Percentiles rank a stretch among this genome's conserved stretches.
Evolutionary conservation across 2,113 vertebrate species (phyloP).

Genomic region (Gymnorhina tibicen): DNA sequence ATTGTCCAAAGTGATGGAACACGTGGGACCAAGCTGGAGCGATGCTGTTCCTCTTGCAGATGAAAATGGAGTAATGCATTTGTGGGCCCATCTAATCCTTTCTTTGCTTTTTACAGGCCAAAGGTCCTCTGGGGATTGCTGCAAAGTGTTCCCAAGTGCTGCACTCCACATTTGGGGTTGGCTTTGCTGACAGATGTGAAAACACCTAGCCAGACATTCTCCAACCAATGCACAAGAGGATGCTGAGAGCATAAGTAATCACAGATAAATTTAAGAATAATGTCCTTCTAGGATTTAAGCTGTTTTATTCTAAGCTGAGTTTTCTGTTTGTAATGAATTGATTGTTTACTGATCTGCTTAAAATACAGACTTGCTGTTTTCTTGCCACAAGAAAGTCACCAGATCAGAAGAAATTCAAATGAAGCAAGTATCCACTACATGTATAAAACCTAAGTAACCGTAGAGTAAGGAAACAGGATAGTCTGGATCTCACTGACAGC

Average conservation of each 20-base stretch:
- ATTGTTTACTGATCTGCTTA: not conserved
- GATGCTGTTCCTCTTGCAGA: not conserved
- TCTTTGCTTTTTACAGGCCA: constrained; percentile 44
- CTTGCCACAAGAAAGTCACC: not conserved
- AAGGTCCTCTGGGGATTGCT: constrained; percentile 36
- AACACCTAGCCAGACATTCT: constrained; percentile 40
- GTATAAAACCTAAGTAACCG: not conserved
- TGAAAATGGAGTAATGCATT: constrained; percentile 44
- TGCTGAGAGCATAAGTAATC: not conserved
- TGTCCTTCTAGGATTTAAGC: not conserved
- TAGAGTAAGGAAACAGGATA: not conserved
- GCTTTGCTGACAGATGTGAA: constrained; percentile 51
- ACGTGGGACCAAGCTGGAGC: constrained; percentile 1
- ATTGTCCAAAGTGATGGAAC: constrained; percentile 36
- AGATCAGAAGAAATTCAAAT: not conserved
- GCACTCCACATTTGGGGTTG: constrained; percentile 46
- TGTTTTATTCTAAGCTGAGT: not conserved
- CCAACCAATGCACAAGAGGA: not conserved
- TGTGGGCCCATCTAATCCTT: constrained; percentile 47
- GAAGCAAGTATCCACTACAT: not conserved
- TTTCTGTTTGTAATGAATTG: not conserved
- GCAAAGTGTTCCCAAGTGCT: constrained; percentile 38
- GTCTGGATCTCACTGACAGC: not conserved
- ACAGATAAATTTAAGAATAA: not conserved
- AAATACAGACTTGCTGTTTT: not conserved